Percentiles rank a stretch among this genome's conserved stretches.
These are phyloP conservation scores for Iphiclides podalirius DNA, from an alignment of 2,888 invertebrate species.

Conservation along the genomic window DNA sequence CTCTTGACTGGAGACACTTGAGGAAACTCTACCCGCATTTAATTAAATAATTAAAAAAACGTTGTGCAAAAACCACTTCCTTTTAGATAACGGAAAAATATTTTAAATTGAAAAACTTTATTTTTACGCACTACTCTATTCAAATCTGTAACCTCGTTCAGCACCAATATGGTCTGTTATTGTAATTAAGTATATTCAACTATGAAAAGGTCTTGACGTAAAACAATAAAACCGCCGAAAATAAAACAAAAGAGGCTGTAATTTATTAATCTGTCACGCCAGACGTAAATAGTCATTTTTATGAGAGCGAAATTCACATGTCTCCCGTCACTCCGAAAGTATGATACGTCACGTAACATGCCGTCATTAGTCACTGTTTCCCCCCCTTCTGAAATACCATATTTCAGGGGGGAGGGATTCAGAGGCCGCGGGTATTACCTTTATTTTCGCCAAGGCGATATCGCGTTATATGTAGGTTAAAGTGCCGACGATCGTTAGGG, in stretches of 20 bases:
- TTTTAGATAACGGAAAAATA: too few relatives aligned
- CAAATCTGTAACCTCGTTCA: too few relatives aligned
- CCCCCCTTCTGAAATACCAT: conserved; percentile 26
- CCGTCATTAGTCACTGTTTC: conserved; percentile 54
- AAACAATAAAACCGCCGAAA: too few relatives aligned
- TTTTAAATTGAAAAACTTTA: too few relatives aligned
- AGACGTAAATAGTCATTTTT: conserved; percentile 16
- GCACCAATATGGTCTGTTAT: too few relatives aligned
- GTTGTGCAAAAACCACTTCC: too few relatives aligned
- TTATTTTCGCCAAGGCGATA: conserved; percentile 21
- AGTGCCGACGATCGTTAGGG: conserved; percentile 20
- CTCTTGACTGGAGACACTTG: conserved; percentile 1
- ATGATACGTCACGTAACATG: conserved; percentile 43
- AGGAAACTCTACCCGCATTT: conserved; percentile 3
- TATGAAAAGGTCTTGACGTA: too few relatives aligned
- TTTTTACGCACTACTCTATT: too few relatives aligned
- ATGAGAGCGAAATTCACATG: conserved; percentile 18
- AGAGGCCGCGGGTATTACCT: conserved; percentile 17
- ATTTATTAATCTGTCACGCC: conserved; percentile 21
- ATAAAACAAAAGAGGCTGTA: too few relatives aligned
- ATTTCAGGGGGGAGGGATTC: conserved; percentile 6
- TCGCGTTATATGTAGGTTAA: conserved; percentile 22
- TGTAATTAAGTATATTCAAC: too few relatives aligned
- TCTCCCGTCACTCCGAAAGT: conserved; percentile 20
- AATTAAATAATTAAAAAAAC: conserved; percentile 1